Conservation (phyloP, 2,113 vertebrate genomes). For the Meriones unguiculatus region DNA sequence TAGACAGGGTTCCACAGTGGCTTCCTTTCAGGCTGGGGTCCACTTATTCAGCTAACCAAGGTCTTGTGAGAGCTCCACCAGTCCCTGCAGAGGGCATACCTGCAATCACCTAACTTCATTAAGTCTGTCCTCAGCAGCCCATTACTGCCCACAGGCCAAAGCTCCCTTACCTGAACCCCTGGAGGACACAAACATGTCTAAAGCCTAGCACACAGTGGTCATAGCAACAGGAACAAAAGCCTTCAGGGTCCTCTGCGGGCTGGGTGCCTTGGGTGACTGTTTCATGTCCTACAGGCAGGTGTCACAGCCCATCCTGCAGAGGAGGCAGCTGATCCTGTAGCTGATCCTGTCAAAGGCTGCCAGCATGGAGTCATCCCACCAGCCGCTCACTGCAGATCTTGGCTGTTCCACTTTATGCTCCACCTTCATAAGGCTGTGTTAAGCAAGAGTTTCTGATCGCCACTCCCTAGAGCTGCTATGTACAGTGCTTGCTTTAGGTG, state of each 20-base stretch:
- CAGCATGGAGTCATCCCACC: not conserved
- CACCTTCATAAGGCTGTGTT: not conserved
- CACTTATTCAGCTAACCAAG: too few species aligned
- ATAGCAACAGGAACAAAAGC: accelerated
- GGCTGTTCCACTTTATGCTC: not conserved
- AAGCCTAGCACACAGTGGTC: accelerated
- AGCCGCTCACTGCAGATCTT: not conserved
- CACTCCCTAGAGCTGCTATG: not conserved
- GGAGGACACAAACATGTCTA: not conserved
- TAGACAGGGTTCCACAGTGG: not conserved
- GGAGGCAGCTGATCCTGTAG: not conserved
- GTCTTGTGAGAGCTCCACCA: not conserved
- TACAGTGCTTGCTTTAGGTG: not conserved
- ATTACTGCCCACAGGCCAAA: too few species aligned
- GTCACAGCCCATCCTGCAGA: not conserved
- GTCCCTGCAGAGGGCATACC: not conserved
- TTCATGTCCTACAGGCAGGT: not conserved
- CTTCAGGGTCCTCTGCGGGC: not conserved
- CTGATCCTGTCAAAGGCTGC: not conserved
- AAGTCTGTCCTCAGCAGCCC: not conserved
- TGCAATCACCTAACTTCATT: not conserved
- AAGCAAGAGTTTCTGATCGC: too few species aligned
- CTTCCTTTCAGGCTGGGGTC: not conserved
- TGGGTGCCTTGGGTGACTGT: not conserved
- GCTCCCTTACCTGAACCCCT: not conserved